A percentile compares a stretch with the other conserved stretches of the same genome.
Conservation (phyloP, 2,888 invertebrate species). For the Mimas tiliae region DNA sequence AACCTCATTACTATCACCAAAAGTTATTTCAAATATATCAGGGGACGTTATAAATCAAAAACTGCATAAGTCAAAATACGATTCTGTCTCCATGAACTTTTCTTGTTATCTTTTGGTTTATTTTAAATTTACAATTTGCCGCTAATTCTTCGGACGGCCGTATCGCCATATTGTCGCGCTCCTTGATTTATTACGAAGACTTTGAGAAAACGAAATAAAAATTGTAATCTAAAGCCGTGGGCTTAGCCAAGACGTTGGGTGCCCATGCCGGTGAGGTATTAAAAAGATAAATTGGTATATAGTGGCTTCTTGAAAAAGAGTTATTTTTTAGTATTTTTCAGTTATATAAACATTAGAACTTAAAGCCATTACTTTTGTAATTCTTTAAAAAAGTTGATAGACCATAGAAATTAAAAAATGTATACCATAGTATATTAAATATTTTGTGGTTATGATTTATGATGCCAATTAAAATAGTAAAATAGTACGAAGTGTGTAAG, state of each 20-base stretch:
- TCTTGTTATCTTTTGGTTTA: slow-evolving; percentile 22
- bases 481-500: no score
- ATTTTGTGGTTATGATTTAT: no score
- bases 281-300: slow-evolving; percentile 1
- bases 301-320: neutral
- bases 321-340: neutral
- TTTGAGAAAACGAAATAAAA: slow-evolving; percentile 20
- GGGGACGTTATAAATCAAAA: slow-evolving; percentile 7
- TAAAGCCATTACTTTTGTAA: no score
- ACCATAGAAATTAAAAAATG: no score
- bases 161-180: slow-evolving; percentile 30
- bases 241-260: slow-evolving; percentile 10
- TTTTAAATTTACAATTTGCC: slow-evolving; percentile 26
- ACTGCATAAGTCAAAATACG: neutral
- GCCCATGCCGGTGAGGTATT: neutral
- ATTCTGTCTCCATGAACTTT: slow-evolving; percentile 16
- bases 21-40: neutral
- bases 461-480: no score
- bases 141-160: slow-evolving; percentile 27
- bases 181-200: slow-evolving; percentile 29
- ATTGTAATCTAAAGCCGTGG: slow-evolving; percentile 17
- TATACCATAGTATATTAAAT: no score
- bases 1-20: neutral
- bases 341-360: no score
- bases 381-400: no score